Conservation (phyloP, 2,888 invertebrate genomes). For the Sepioteuthis lessoniana region DNA sequence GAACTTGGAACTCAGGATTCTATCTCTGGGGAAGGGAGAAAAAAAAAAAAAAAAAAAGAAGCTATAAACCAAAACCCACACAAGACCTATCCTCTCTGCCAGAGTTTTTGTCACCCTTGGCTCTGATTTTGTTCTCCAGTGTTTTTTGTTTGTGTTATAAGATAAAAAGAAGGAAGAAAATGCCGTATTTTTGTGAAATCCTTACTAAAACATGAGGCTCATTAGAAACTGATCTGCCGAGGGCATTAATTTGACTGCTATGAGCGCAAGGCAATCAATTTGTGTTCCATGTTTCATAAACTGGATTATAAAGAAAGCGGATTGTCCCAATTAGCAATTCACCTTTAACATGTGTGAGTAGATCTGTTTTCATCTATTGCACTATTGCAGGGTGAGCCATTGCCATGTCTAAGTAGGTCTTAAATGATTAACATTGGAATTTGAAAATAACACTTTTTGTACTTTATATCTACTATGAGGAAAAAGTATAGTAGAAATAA, state of each 20-base stretch:
- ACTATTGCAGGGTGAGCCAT: not conserved
- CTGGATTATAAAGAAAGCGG: not conserved
- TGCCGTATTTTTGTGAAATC: too few relatives aligned
- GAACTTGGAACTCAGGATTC: too few relatives aligned
- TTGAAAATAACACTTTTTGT: not conserved
- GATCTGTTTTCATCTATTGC: constrained; percentile 33
- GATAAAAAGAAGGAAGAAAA: too few relatives aligned
- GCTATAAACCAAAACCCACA: too few relatives aligned
- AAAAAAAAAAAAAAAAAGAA: too few relatives aligned
- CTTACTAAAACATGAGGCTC: not conserved
- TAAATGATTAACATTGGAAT: constrained; percentile 33
- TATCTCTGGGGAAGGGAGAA: too few relatives aligned
- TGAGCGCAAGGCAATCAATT: not conserved
- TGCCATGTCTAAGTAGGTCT: constrained; percentile 14
- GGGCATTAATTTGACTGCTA: not conserved
- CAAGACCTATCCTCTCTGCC: too few relatives aligned
- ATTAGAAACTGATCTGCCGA: not conserved
- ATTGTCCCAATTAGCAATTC: not conserved
- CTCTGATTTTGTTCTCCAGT: too few relatives aligned
- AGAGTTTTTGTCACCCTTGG: too few relatives aligned
- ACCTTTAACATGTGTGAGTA: not conserved
- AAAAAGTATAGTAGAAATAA: not conserved
- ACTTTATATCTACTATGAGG: not conserved
- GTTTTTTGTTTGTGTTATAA: too few relatives aligned
- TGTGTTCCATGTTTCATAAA: not conserved